phyloP scores from a whole-genome alignment of 53 echinoderm and acorn worm species.

The Stichopus horrens region DNA sequence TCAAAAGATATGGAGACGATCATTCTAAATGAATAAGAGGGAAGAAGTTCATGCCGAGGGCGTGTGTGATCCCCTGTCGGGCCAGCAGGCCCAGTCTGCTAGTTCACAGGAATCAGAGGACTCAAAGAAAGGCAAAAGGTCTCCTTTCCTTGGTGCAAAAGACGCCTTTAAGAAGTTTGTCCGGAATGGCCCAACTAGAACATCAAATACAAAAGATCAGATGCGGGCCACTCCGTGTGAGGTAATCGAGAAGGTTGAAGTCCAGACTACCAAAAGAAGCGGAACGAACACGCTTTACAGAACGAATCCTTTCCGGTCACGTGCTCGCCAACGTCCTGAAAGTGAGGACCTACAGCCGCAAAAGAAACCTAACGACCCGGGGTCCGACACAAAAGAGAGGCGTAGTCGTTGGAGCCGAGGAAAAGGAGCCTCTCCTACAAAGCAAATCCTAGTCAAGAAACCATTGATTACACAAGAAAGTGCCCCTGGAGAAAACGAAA shows the following conservation, averaged over 20 bases:
- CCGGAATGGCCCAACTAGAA: conserved; percentile 20
- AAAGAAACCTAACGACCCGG: neutral
- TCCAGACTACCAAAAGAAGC: neutral
- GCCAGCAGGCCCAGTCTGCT: neutral
- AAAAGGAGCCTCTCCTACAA: conserved; percentile 7
- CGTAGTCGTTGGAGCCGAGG: conserved; percentile 36
- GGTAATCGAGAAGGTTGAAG: neutral
- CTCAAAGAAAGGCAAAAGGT: conserved; percentile 33
- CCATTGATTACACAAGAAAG: neutral
- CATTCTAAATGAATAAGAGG: conserved; percentile 3
- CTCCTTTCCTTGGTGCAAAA: conserved; percentile 32
- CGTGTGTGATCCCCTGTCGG: neutral
- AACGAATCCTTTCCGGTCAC: conserved; percentile 2
- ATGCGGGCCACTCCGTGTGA: neutral
- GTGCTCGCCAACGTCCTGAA: neutral
- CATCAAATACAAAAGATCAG: neutral
- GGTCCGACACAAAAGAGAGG: conserved; percentile 15
- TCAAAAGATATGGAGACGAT: neutral
- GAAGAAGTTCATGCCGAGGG: conserved; percentile 14
- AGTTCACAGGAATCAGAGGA: conserved; percentile 18
- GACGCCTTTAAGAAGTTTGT: conserved; percentile 37
- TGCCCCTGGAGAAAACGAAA: neutral
- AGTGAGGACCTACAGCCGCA: neutral
- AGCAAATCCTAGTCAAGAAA: conserved; percentile 13
- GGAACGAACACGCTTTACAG: neutral